Conservation (phyloP, 1,140 invertebrate species). For the Holotrichia oblita region DNA sequence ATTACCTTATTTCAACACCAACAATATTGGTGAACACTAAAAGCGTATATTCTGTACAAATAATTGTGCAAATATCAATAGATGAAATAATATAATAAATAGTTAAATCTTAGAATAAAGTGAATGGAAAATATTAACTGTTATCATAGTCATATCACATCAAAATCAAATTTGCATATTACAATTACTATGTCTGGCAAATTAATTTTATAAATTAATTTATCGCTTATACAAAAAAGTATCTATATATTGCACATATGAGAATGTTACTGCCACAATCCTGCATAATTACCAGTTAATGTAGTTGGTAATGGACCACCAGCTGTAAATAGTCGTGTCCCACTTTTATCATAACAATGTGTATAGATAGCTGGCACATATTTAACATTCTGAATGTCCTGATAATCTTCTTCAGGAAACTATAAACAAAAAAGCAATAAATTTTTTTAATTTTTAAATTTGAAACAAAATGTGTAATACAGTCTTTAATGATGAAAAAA, state of each 20-base stretch:
- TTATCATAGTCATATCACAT: neutral
- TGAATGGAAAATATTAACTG: too few species aligned
- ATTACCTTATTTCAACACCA: too few species aligned
- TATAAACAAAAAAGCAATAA: constrained; percentile 53
- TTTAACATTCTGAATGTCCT: constrained; percentile 84
- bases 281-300: constrained; percentile 85
- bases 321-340: constrained; percentile 91
- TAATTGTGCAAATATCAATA: too few species aligned
- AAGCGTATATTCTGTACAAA: too few species aligned
- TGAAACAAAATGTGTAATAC: neutral
- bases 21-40: too few species aligned
- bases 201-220: neutral
- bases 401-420: constrained; percentile 85
- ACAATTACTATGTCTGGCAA: neutral
- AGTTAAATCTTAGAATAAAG: too few species aligned
- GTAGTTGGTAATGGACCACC: constrained; percentile 92
- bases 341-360: constrained; percentile 92
- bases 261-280: constrained; percentile 66
- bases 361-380: constrained; percentile 95
- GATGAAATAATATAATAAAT: too few species aligned
- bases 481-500: neutral
- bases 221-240: constrained; percentile 20
- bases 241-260: constrained; percentile 24
- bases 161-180: constrained; percentile 25
- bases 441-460: neutral